Evolutionary conservation across 2,113 vertebrate species (phyloP).

Genomic region (Laticauda colubrina): DNA sequence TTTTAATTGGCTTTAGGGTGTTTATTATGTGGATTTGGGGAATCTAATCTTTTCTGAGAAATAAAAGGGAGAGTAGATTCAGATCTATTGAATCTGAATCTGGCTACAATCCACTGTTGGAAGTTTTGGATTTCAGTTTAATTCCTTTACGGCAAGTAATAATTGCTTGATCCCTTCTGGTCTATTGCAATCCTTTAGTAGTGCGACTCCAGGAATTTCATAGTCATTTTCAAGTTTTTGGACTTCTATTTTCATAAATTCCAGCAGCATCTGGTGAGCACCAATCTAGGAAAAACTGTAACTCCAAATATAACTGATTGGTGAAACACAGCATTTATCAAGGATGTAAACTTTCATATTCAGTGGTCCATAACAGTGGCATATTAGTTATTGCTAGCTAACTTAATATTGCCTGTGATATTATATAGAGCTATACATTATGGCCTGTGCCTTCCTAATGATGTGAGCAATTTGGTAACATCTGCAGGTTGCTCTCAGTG

Average conservation of each 20-base stretch:
- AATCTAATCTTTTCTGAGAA: neutral
- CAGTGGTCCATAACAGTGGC: neutral
- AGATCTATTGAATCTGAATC: neutral
- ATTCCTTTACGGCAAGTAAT: neutral
- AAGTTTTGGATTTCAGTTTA: neutral
- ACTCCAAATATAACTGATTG: neutral
- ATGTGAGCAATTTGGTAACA: neutral
- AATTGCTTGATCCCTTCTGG: neutral
- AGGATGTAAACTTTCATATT: neutral
- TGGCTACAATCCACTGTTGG: neutral
- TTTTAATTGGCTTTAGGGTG: neutral
- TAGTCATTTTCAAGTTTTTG: neutral
- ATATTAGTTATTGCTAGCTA: neutral
- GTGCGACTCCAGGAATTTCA: neutral
- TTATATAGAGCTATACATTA: neutral
- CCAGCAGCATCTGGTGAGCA: neutral
- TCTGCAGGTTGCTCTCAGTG: neutral
- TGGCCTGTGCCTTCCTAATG: neutral
- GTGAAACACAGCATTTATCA: neutral
- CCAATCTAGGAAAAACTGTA: neutral
- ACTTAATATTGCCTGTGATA: neutral
- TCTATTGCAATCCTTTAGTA: neutral
- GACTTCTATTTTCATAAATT: neutral
- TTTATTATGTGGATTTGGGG: neutral
- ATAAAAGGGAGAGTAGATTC: neutral